Evolutionary conservation across 2,888 invertebrate genomes (phyloP).

Genomic region (Aromia moschata): DNA sequence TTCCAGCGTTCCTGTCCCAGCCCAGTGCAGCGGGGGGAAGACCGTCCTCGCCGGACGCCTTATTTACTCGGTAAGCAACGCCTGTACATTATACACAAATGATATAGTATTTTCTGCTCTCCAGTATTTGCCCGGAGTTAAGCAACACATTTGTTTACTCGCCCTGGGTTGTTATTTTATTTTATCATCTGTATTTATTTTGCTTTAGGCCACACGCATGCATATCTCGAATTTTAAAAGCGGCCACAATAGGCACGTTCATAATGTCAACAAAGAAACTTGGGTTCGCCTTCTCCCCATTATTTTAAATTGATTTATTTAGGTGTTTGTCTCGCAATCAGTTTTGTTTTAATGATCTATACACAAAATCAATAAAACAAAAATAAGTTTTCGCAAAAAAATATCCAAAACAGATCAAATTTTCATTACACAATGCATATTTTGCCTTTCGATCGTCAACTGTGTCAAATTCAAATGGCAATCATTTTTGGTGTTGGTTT

Average conservation of each 20-base stretch:
- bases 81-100: slow-evolving; percentile 20
- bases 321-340: too few relatives aligned
- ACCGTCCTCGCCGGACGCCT: not conserved
- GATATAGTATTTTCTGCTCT: slow-evolving; percentile 18
- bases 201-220: slow-evolving; percentile 22
- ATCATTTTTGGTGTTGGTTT: too few relatives aligned
- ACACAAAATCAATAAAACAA: not conserved
- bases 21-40: not conserved
- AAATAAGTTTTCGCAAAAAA: not conserved
- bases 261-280: slow-evolving; percentile 18
- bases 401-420: not conserved
- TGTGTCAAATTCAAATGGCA: not conserved
- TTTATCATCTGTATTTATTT: slow-evolving; percentile 25
- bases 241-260: slow-evolving; percentile 18
- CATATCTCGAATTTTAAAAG: slow-evolving; percentile 19
- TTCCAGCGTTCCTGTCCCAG: not conserved
- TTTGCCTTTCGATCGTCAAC: not conserved
- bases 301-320: not conserved
- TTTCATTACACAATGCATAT: not conserved
- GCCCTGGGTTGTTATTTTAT: slow-evolving; percentile 24
- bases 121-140: slow-evolving; percentile 22
- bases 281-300: not conserved
- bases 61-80: slow-evolving; percentile 22
- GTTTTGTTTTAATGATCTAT: not conserved
- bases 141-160: slow-evolving; percentile 24